These are phyloP conservation scores for Apantesis nais DNA, from an alignment of 2,888 invertebrate species.

Conservation along the genomic window DNA sequence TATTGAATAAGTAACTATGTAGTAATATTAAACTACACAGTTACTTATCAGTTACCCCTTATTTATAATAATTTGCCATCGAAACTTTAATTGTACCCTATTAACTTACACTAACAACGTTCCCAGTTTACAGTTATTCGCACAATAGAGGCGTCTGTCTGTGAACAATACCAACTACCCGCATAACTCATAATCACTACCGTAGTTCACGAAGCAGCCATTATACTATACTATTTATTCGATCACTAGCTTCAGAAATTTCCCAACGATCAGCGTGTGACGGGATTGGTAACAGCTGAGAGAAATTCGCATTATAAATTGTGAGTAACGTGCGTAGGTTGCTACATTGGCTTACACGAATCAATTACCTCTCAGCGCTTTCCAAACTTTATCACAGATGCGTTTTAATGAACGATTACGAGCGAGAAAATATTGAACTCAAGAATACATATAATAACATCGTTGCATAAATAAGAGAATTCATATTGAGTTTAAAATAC, in stretches of 20 bases:
- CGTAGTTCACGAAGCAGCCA: conserved; percentile 28
- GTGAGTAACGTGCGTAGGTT: conserved; percentile 44
- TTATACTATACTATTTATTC: conserved; percentile 53
- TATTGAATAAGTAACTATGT: too few species aligned
- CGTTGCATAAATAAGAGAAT: not conserved
- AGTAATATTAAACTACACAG: not conserved
- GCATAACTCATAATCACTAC: conserved; percentile 48
- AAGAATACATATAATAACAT: not conserved
- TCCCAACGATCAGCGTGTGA: conserved; percentile 40
- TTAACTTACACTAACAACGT: conserved; percentile 25
- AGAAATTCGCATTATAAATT: conserved; percentile 70
- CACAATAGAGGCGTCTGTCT: conserved; percentile 33
- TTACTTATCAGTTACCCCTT: not conserved
- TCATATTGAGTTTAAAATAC: not conserved
- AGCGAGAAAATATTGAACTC: conserved; percentile 1
- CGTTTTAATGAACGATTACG: conserved; percentile 30
- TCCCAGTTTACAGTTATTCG: conserved; percentile 29
- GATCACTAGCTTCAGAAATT: conserved; percentile 52
- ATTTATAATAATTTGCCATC: conserved; percentile 15
- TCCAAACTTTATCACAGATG: conserved; percentile 57
- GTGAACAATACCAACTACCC: conserved; percentile 43
- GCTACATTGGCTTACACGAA: conserved; percentile 52
- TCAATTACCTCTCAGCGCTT: conserved; percentile 61
- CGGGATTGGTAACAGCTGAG: conserved; percentile 63
- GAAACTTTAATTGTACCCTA: conserved; percentile 19